Conservation (phyloP, 2,888 invertebrate species). For the Troglohyphantes excavatus region DNA sequence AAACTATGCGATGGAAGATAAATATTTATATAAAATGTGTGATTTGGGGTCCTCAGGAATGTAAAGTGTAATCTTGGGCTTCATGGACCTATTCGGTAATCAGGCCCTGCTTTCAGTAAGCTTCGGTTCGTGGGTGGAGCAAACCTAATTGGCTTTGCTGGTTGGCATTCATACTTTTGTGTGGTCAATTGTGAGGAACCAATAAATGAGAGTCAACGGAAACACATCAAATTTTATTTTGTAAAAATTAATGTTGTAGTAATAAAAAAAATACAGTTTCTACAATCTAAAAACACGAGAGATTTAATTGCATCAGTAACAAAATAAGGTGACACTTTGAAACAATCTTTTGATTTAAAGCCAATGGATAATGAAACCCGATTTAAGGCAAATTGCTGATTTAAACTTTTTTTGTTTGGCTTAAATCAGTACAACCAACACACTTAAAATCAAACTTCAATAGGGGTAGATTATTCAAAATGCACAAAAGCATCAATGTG, state of each 20-base stretch:
- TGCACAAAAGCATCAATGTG: no score
- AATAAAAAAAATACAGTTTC: constrained; percentile 76
- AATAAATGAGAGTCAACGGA: constrained; percentile 32
- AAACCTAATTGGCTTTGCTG: no score
- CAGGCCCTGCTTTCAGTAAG: no score
- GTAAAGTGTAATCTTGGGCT: no score
- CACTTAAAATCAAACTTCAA: neutral
- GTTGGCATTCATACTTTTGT: no score
- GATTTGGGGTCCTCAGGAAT: no score
- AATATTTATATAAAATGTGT: no score
- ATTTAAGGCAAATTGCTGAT: constrained; percentile 59
- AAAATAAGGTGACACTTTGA: constrained; percentile 68
- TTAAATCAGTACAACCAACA: neutral
- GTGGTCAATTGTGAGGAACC: no score
- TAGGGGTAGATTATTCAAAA: no score
- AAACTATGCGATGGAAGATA: no score
- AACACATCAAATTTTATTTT: constrained; percentile 77
- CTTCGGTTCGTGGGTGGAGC: no score
- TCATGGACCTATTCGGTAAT: no score
- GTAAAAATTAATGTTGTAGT: constrained; percentile 73
- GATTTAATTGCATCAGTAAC: constrained; percentile 68
- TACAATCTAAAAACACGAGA: constrained; percentile 75
- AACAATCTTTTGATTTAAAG: constrained; percentile 59
- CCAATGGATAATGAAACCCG: constrained; percentile 20
- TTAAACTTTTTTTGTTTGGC: constrained; percentile 14